phyloP scores from a whole-genome alignment of 1,140 invertebrate genomes.

The Drosophila hydei region DNA sequence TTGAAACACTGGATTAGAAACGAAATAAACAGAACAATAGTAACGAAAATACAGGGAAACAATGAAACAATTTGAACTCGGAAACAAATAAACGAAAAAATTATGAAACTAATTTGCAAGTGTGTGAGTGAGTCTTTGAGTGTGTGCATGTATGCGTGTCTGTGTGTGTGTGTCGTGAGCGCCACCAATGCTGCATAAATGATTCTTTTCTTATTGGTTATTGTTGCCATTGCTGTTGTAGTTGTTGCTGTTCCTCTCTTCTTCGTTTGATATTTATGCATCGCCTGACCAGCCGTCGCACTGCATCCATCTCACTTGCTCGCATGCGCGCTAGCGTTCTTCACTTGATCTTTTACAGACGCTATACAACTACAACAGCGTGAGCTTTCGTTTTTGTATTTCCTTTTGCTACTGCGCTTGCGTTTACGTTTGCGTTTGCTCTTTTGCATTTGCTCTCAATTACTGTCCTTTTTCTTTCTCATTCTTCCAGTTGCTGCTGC shows the following conservation, averaged over 20 bases:
- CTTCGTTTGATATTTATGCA: conserved; percentile 9
- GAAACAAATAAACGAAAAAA: conserved; percentile 32
- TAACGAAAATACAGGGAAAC: conserved; percentile 18
- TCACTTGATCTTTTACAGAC: too few species aligned
- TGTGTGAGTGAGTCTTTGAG: background rate
- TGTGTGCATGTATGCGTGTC: background rate
- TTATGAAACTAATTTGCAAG: conserved; percentile 5
- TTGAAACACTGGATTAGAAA: conserved; percentile 17
- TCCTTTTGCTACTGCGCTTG: background rate
- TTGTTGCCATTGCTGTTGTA: background rate
- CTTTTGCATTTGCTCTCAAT: background rate
- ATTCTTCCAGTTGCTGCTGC: conserved; percentile 1
- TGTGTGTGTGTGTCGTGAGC: background rate
- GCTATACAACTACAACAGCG: too few species aligned
- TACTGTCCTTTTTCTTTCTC: background rate
- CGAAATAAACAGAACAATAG: conserved; percentile 19
- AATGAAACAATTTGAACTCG: conserved; percentile 52
- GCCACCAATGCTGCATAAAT: conserved; percentile 17
- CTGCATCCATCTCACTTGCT: too few species aligned
- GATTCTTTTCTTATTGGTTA: background rate
- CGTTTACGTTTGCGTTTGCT: background rate
- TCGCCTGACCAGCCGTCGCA: too few species aligned
- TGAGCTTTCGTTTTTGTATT: background rate
- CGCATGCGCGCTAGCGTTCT: too few species aligned
- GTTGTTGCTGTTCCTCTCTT: background rate